These are phyloP conservation scores for Syrmaticus mikado DNA, from an alignment of 2,113 vertebrate species.

Conservation along the genomic window DNA sequence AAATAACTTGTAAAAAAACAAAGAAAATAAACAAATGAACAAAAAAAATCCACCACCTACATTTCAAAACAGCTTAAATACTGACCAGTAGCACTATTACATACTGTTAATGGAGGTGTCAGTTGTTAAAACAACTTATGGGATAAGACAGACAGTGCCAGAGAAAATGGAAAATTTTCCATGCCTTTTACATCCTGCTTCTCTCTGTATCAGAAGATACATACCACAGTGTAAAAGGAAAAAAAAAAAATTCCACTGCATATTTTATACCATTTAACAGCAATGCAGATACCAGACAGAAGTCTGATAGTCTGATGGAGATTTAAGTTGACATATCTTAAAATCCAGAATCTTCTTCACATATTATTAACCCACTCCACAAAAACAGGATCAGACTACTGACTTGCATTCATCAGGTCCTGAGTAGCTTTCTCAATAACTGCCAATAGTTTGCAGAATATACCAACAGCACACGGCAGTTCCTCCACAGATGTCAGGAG, in stretches of 20 bases:
- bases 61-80: background rate
- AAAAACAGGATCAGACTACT: background rate
- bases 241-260: background rate
- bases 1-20: background rate
- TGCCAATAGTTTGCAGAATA: background rate
- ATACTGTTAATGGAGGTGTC: background rate
- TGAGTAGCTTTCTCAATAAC: background rate
- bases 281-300: background rate
- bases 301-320: background rate
- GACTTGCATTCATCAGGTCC: background rate
- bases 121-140: background rate
- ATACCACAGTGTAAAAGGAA: background rate
- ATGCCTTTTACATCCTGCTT: background rate
- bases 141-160: background rate
- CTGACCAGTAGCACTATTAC: background rate
- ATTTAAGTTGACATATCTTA: background rate
- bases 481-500: background rate
- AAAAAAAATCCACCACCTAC: background rate
- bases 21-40: background rate
- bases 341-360: background rate
- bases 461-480: background rate
- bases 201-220: background rate
- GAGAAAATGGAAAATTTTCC: background rate
- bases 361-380: background rate
- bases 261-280: background rate